Base-by-base conservation (phyloP, 2,113 vertebrate genomes). In the Mellivora capensis region DNA sequence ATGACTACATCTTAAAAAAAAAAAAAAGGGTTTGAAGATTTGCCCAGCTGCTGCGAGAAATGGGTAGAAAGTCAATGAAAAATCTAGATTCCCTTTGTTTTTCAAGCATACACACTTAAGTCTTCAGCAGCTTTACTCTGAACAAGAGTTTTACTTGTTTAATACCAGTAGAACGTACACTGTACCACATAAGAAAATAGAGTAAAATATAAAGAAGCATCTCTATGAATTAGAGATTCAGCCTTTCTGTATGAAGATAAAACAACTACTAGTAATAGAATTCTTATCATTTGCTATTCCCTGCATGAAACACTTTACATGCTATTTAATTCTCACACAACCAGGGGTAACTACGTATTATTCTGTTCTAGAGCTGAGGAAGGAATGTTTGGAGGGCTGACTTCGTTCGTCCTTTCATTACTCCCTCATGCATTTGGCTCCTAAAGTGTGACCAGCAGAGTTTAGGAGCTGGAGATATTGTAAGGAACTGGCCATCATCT, bases 161-260 rank as follows among this genome's bases (percentile, higher is more conserved):
- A 59, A 93, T 87, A 57, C 20, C 69, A 18, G 21, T 10, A 81
- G 31, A 92, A 81, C 13, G 72, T 44, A 62, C 3, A 47, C 2
- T 84, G 83, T 37, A 59, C 76, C 61, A 89, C 37, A 6, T 39
- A 83, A 69, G 31, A 76, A 97, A 84, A 76, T 42, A 52, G 34
- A 62, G 7, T 54, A 47, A 31, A 42, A 83, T 87, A 81, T 83
- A 85, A 93, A 64, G 23, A 67, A 88, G 14, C 27, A 29, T 44
- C 88, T 79, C 71, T 79, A 0, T 88, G 61, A 88, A 74, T 34
- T 39, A 49, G 77, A 82, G 49, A 42, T 67, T 4, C 1, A 2
- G 29, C n/a, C 31, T 79, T 91, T 61, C 31, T 67, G 14, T 21
- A 37, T 39, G 12, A 93, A 87, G 44, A 34, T 21, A 17, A 39